phyloP scores from a whole-genome alignment of 2,888 invertebrate species.

The Volucella zonaria region DNA sequence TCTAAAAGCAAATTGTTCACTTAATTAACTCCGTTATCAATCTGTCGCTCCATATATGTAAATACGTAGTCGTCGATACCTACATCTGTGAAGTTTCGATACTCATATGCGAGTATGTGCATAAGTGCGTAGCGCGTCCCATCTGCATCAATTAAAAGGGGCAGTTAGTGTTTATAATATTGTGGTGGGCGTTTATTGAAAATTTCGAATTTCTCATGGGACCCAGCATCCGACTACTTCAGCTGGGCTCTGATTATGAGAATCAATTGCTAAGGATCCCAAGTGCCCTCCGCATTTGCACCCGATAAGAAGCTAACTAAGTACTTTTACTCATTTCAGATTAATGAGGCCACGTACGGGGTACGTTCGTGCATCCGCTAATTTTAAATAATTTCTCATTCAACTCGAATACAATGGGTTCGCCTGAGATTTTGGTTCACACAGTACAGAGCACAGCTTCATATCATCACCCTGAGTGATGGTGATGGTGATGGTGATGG shows the following conservation, averaged over 20 bases:
- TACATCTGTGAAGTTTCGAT: slow-evolving; percentile 11
- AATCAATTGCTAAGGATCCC: slow-evolving; percentile 53
- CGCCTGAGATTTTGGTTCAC: slow-evolving; percentile 65
- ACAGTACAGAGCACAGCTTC: slow-evolving; percentile 32
- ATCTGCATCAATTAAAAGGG: slow-evolving; percentile 66
- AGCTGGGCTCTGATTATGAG: slow-evolving; percentile 50
- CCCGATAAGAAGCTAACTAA: slow-evolving; percentile 72
- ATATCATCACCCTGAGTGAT: slow-evolving; percentile 69
- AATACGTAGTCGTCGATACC: too few relatives aligned
- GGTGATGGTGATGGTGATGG: slow-evolving; percentile 66
- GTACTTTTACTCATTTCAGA: slow-evolving; percentile 66
- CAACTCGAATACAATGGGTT: slow-evolving; percentile 51
- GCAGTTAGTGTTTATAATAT: slow-evolving; percentile 51
- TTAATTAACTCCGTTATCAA: slow-evolving; percentile 38
- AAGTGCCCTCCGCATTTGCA: slow-evolving; percentile 66
- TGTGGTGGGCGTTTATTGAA: slow-evolving; percentile 62
- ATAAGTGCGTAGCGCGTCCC: slow-evolving; percentile 22
- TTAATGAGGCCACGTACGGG: slow-evolving; percentile 49
- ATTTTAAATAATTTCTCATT: slow-evolving; percentile 72
- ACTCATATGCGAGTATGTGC: too few relatives aligned
- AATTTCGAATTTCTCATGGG: slow-evolving; percentile 65
- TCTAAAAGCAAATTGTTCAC: slow-evolving; percentile 44
- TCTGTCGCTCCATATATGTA: slow-evolving; percentile 8
- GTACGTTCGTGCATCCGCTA: slow-evolving; percentile 55
- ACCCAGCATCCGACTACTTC: slow-evolving; percentile 43